These are phyloP conservation scores for Drosophila hawaiiensis DNA, from an alignment of 2,888 invertebrate genomes.

Conservation along the genomic window DNA sequence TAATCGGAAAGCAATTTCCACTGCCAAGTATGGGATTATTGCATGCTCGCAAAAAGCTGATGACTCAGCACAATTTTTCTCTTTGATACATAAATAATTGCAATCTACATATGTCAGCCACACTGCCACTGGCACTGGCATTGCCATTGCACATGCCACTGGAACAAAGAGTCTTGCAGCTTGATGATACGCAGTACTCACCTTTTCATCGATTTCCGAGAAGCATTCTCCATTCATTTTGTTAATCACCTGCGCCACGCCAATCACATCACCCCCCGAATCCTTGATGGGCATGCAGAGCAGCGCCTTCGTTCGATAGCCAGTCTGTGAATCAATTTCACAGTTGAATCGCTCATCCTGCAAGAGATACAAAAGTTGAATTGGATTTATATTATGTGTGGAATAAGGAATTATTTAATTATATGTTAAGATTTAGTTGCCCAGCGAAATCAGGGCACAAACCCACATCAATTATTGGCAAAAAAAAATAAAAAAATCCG, in stretches of 20 bases:
- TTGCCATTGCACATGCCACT: not conserved
- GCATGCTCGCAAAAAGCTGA: constrained; percentile 51
- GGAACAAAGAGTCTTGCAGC: constrained; percentile 51
- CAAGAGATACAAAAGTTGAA: not conserved
- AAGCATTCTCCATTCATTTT: constrained; percentile 94
- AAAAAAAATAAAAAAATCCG: not conserved
- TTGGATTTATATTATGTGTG: not conserved
- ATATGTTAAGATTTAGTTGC: not conserved
- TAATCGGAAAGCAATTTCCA: constrained; percentile 22
- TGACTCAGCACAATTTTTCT: constrained; percentile 30
- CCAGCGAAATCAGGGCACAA: not conserved
- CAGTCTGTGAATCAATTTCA: constrained; percentile 96
- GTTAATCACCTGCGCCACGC: constrained; percentile 98
- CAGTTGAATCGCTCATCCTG: constrained; percentile 96
- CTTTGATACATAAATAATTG: constrained; percentile 73
- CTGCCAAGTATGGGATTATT: constrained; percentile 38
- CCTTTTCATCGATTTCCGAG: constrained; percentile 93
- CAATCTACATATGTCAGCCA: constrained; percentile 59
- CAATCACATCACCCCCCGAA: constrained; percentile 96
- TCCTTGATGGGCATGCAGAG: constrained; percentile 98
- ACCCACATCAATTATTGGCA: not conserved
- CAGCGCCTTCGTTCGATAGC: constrained; percentile 96
- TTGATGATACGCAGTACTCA: constrained; percentile 58
- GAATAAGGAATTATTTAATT: not conserved
- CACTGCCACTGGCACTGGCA: constrained; percentile 12